Base-by-base conservation (phyloP, 1,140 invertebrate species). In the Hydropsyche tenuis region DNA sequence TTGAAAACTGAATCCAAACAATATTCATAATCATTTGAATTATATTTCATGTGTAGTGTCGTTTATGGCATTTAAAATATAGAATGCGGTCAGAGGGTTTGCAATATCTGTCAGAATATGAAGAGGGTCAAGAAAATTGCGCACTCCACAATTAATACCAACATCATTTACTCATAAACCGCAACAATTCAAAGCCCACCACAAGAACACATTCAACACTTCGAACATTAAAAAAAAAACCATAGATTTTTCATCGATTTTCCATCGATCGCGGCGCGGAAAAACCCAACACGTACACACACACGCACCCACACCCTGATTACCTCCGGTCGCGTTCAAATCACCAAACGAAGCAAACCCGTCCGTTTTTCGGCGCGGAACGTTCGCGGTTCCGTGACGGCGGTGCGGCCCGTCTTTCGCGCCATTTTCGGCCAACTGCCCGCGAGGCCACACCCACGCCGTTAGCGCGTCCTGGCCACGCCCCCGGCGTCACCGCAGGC, bases 391-490 rank as follows among this genome's bases (percentile, higher is more conserved):
- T 37, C n/a, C n/a, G 14, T 11, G 51, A 2, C 56, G 56, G 4
- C 20, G 1, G 23, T 60, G 56, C 20, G 23, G 14, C 56, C 56
- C 22, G 56, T 25, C 23, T 20, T 60, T 60, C 22, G 56, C 56
- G 56, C 22, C 56, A 60, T 60, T 60, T 60, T 60, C 22, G 56
- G 22, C 23, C 22, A 60, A 60, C 56, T 60, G 56, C 22, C n/a
- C 5, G 4, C 18, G 12, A 25, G 1, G 56, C 56, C 56, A 18
- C 56, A 25, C 56, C 20, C 56, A 5, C 20, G 51, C 6, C 22
- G 18, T 4, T 1, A 18, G 12, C 11, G 1, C 4, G 1, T 20
- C 20, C 22, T 5, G 18, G 51, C 51, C 22, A 20, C 51, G 22
- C 51, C 51, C 22, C 11, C 51, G 3, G 11, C 45, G 45, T 3